Evolutionary conservation across 2,113 vertebrate genomes (phyloP).

Genomic region (Melanocharis versteri): DNA sequence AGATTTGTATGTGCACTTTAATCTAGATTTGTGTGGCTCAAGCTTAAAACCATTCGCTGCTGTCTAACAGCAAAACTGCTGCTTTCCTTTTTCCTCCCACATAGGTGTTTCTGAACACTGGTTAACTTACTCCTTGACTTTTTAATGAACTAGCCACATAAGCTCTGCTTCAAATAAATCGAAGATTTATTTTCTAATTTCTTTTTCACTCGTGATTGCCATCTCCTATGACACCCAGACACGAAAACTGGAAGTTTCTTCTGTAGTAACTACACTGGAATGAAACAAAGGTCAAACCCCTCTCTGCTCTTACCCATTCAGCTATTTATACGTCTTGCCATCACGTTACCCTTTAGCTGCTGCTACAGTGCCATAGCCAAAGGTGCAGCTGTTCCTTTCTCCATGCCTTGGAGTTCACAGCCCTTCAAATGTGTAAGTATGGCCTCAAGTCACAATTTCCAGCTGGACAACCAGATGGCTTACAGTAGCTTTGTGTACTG

Average conservation of each 20-base stretch:
- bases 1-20: neutral
- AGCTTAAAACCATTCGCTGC: neutral
- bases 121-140: neutral
- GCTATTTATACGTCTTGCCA: neutral
- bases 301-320: neutral
- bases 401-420: neutral
- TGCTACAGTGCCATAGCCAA: neutral
- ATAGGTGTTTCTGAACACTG: neutral
- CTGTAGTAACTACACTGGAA: neutral
- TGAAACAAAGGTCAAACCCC: neutral
- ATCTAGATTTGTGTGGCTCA: neutral
- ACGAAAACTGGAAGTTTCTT: neutral
- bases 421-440: accelerated
- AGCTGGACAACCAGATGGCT: neutral
- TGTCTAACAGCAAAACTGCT: neutral
- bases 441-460: neutral
- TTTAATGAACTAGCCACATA: neutral
- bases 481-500: neutral
- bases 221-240: neutral
- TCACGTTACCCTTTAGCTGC: neutral
- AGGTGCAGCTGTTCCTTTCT: neutral
- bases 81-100: neutral
- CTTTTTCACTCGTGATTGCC: neutral
- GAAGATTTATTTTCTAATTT: neutral
- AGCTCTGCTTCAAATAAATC: neutral